phyloP scores from a whole-genome alignment of 2,113 vertebrate species.

The Saccopteryx leptura region DNA sequence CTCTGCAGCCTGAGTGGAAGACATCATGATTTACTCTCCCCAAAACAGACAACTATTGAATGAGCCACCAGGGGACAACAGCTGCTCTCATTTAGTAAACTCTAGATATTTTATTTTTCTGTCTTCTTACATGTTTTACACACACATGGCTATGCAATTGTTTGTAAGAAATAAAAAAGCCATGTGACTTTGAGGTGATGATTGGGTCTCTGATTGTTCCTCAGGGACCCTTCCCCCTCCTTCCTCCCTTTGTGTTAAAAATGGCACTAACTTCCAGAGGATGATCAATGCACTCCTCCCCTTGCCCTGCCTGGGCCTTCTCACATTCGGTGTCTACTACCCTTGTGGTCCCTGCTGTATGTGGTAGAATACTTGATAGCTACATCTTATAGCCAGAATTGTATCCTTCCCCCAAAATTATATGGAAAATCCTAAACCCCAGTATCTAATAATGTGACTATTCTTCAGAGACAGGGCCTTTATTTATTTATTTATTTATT shows the following conservation, averaged over 20 bases:
- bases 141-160: background rate
- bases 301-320: background rate
- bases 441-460: background rate
- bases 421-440: background rate
- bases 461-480: background rate
- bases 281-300: background rate
- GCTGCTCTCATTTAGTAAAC: background rate
- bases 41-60: background rate
- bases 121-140: background rate
- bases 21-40: background rate
- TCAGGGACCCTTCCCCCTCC: background rate
- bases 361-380: background rate
- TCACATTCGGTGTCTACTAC: background rate
- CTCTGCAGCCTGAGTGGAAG: background rate
- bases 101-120: background rate
- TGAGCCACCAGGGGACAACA: constrained; percentile 24
- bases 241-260: background rate
- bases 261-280: background rate
- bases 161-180: constrained; percentile 16
- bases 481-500: background rate
- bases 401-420: background rate
- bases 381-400: background rate
- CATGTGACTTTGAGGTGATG: background rate
- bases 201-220: background rate
- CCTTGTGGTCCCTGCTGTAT: background rate